Base-by-base conservation (phyloP, 2,888 invertebrate genomes). In the Patella depressa region DNA sequence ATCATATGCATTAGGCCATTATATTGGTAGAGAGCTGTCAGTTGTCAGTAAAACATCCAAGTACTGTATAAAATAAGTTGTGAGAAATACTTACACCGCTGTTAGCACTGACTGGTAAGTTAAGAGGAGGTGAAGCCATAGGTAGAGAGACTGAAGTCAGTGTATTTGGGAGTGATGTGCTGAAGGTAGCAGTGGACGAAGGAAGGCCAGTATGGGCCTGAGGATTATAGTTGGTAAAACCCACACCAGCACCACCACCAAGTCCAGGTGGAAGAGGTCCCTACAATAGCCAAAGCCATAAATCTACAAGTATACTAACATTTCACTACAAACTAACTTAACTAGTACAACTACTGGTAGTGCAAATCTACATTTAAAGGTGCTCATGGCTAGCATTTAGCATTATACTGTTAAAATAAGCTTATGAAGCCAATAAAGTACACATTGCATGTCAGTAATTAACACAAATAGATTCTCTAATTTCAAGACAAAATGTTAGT, bases 71-170 rank as follows among this genome's bases (percentile, higher is more conserved):
- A 19, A 55, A 71, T 29, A 45, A 70, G 24, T 54, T 29, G 24
- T 70, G 53, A n/a, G 29, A 76, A 54, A 65, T 78, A 85, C 86
- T 85, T 84, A 87, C 86, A 77, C 83, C 80, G 76, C 80, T 85
- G 65, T 84, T 79, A 65, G 81, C 79, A 75, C 81, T 85, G 72
- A 81, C 71, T 75, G 82, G 81, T 78, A 82, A 82, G 77, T 80
- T 82, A 55, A 81, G 81, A 73, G 84, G 82, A 75, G 85, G 82
- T 53, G 84, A 83, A 59, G 85, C 77, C 84, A 86, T 83, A 77
- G 72, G 80, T 79, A 76, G 84, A 76, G 75, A 69, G 55, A 71
- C 71, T 72, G 79, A 69, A 54, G 70, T 77, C 79, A 77, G 74
- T 74, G 77, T 71, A 72, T 74, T 79, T 74, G 77, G 59, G 55